Percentiles rank a stretch among this genome's conserved stretches.
Evolutionary conservation across 2,797 vertebrate genomes (phyloP).

Genomic region (Sparidentex hasta): DNA sequence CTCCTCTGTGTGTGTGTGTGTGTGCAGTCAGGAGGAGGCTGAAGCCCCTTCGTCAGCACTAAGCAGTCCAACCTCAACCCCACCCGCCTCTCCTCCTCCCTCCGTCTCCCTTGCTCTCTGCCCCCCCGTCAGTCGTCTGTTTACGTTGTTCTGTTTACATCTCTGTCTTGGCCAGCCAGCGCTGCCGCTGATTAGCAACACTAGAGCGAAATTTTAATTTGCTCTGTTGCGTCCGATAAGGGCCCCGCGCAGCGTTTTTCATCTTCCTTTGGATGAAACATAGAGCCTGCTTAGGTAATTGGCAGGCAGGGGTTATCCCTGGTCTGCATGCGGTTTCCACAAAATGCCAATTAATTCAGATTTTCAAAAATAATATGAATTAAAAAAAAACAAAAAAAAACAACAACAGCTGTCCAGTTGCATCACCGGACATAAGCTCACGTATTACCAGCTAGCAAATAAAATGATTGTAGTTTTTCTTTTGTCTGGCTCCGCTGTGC

Average conservation of each 20-base stretch:
- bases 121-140: constrained; percentile 58
- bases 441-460: constrained; percentile 73
- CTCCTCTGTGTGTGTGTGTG: constrained; percentile 14
- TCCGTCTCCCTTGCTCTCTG: constrained; percentile 13
- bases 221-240: constrained; percentile 86
- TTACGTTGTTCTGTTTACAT: constrained; percentile 84
- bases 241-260: constrained; percentile 73
- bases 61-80: constrained; percentile 49
- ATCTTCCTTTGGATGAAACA: constrained; percentile 83
- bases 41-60: constrained; percentile 70
- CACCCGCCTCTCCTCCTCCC: constrained; percentile 2
- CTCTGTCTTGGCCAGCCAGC: constrained; percentile 70
- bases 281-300: constrained; percentile 81
- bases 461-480: constrained; percentile 62
- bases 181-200: constrained; percentile 81
- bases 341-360: constrained; percentile 81
- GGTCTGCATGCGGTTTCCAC: constrained; percentile 76
- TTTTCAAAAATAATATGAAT: constrained; percentile 60
- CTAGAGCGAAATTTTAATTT: constrained; percentile 86
- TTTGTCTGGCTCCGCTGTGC: constrained; percentile 46
- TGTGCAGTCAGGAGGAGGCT: constrained; percentile 20
- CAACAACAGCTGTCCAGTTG: constrained; percentile 58
- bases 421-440: constrained; percentile 47
- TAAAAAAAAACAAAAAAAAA: background rate
- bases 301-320: constrained; percentile 81